Evolutionary conservation across 2,113 vertebrate genomes (phyloP).

Genomic region (Sander lucioperca): DNA sequence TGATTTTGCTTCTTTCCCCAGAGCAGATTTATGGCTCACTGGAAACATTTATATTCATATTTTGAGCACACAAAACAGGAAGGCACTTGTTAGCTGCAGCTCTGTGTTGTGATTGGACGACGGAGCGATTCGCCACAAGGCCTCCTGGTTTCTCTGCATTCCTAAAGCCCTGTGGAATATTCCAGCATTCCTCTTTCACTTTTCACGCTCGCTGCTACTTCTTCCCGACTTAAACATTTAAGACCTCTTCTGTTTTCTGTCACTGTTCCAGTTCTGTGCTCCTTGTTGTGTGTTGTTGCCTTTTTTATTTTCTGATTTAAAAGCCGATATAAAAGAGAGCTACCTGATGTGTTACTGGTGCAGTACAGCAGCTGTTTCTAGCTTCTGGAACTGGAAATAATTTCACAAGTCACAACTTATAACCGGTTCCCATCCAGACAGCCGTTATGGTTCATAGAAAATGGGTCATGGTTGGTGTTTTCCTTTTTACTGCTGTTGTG

Average conservation of each 20-base stretch:
- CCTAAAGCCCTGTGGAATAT: slow-evolving; percentile 66
- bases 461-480: too few species aligned
- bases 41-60: neutral
- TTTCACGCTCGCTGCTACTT: slow-evolving; percentile 2
- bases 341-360: too few species aligned
- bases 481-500: too few species aligned
- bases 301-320: neutral
- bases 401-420: neutral
- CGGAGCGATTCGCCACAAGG: slow-evolving; percentile 34
- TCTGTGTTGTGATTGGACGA: slow-evolving; percentile 56
- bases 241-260: neutral
- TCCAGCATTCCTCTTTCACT: slow-evolving; percentile 55
- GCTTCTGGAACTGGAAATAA: neutral
- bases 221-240: neutral
- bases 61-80: slow-evolving; percentile 52
- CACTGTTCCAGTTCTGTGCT: neutral
- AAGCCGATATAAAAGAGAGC: neutral
- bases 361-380: neutral
- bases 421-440: neutral
- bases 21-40: neutral
- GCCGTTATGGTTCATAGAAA: neutral
- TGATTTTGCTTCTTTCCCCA: neutral
- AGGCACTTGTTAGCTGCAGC: slow-evolving; percentile 52
- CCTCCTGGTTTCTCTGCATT: slow-evolving; percentile 75
- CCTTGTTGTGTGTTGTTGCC: too few species aligned